These are phyloP conservation scores for Cololabis saira DNA, from an alignment of 2,113 vertebrate genomes.

Conservation along the genomic window DNA sequence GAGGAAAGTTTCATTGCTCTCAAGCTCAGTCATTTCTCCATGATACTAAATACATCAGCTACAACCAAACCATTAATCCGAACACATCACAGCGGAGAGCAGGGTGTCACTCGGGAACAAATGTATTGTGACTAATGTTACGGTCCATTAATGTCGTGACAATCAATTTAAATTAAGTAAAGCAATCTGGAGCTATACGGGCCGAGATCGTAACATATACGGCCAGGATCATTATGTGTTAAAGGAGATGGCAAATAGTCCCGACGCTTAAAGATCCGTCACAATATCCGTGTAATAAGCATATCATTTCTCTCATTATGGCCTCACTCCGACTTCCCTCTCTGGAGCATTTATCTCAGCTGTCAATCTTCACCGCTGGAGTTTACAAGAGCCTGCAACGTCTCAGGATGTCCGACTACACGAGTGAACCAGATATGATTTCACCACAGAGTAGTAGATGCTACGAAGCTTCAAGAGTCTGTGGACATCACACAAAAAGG, in stretches of 20 bases:
- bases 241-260: constrained; percentile 43
- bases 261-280: constrained; percentile 43
- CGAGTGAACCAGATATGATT: constrained; percentile 41
- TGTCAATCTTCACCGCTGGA: constrained; percentile 61
- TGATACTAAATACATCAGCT: background rate
- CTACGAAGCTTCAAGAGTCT: constrained; percentile 52
- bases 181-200: constrained; percentile 21
- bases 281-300: constrained; percentile 63
- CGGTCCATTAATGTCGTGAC: constrained; percentile 37
- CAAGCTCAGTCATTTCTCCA: too few relatives aligned
- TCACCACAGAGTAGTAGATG: constrained; percentile 37
- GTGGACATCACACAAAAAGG: constrained; percentile 10
- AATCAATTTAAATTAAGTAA: constrained; percentile 46
- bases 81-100: background rate
- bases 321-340: constrained; percentile 30
- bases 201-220: constrained; percentile 13
- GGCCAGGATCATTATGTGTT: constrained; percentile 26
- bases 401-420: constrained; percentile 5
- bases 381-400: constrained; percentile 34
- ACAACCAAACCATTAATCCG: background rate
- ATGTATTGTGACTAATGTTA: constrained; percentile 45
- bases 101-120: constrained; percentile 5
- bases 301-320: constrained; percentile 57
- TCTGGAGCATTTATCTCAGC: constrained; percentile 53
- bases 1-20: too few relatives aligned